Evolutionary conservation across 2,797 vertebrate species (phyloP).

Genomic region (Poecilia wingei): DNA sequence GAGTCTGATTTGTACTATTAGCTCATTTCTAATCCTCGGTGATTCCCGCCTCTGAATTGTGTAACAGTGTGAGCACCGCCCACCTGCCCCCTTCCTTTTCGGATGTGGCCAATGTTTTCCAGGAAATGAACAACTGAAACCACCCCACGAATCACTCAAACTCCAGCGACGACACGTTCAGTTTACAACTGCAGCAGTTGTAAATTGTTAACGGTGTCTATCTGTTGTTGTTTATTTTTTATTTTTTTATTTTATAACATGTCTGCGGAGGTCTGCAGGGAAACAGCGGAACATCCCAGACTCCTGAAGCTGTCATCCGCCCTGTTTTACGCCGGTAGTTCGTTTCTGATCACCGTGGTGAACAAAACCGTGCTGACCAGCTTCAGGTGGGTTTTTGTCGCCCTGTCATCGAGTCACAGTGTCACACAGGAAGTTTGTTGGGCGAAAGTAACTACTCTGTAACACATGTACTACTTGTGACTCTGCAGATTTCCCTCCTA

Average conservation of each 20-base stretch:
- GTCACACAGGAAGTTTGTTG: neutral
- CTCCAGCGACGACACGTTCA: neutral
- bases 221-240: neutral
- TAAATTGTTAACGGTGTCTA: neutral
- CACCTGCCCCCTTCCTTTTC: conserved; percentile 13
- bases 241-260: conserved; percentile 9
- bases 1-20: neutral
- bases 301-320: conserved; percentile 79
- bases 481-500: conserved; percentile 79
- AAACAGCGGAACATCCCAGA: conserved; percentile 30
- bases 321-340: conserved; percentile 85
- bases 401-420: neutral
- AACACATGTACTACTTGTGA: neutral
- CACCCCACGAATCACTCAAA: neutral
- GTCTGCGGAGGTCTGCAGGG: conserved; percentile 11
- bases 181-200: neutral
- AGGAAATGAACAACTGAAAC: conserved; percentile 15
- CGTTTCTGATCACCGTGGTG: conserved; percentile 87
- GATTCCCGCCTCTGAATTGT: conserved; percentile 23
- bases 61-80: conserved; percentile 22
- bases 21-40: neutral
- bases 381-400: conserved; percentile 82
- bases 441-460: neutral
- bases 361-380: conserved; percentile 91
- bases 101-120: conserved; percentile 9